phyloP scores from a whole-genome alignment of 2,113 vertebrate genomes.

The Lagopus muta region DNA sequence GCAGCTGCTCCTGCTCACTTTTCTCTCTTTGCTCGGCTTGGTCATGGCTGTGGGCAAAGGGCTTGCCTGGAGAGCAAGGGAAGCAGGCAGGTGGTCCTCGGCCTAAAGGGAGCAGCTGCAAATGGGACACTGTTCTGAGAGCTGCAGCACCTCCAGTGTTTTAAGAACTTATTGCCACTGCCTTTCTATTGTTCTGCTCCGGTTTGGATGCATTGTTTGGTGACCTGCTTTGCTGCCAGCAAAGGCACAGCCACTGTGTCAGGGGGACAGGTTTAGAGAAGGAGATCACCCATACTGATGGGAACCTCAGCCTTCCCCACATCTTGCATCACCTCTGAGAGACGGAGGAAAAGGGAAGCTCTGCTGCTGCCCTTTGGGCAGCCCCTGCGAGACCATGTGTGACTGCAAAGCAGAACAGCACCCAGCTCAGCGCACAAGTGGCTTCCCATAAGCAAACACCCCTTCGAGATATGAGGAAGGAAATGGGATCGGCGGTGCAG shows the following conservation, averaged over 20 bases:
- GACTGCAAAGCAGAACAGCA: background rate
- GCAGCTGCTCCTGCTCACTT: background rate
- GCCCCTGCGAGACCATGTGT: rapidly evolving
- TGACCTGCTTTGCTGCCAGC: background rate
- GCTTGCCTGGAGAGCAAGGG: background rate
- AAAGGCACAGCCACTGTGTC: rapidly evolving
- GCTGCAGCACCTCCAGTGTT: rapidly evolving
- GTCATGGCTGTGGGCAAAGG: background rate
- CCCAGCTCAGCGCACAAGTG: background rate
- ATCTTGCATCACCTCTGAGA: background rate
- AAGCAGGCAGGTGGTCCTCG: background rate
- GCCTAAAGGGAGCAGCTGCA: background rate
- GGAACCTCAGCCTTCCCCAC: background rate
- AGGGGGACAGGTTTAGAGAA: background rate
- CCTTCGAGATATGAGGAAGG: constrained; percentile 12
- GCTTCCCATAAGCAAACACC: background rate
- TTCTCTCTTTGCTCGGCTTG: background rate
- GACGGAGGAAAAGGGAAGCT: background rate
- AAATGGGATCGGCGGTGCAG: background rate
- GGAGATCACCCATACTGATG: background rate
- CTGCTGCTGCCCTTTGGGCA: rapidly evolving
- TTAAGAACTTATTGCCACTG: background rate
- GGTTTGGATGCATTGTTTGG: background rate
- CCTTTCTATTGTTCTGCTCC: background rate
- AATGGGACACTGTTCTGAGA: rapidly evolving